These are phyloP conservation scores for Leptobrachium leishanense DNA, from an alignment of 2,113 vertebrate genomes.

Conservation along the genomic window DNA sequence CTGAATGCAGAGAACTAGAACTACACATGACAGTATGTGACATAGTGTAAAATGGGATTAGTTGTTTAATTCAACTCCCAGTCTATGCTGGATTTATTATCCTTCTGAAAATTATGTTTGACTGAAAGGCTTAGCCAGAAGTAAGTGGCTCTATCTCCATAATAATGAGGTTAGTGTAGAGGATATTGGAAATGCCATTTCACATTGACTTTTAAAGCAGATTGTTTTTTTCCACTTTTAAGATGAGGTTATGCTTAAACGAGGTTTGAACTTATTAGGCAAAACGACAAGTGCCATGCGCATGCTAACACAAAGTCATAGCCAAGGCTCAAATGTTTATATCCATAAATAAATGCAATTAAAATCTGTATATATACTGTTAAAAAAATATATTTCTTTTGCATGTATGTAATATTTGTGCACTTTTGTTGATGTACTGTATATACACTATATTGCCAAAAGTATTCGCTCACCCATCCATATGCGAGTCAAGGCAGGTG, in stretches of 20 bases:
- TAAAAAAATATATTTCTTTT: too few species aligned
- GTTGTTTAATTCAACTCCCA: constrained; percentile 35
- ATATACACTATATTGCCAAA: too few species aligned
- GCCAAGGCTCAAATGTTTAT: too few species aligned
- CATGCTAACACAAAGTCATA: too few species aligned
- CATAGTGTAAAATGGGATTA: constrained; percentile 41
- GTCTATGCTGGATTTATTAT: constrained; percentile 41
- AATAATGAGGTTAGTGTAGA: constrained; percentile 40
- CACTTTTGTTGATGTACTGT: too few species aligned
- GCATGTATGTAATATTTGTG: too few species aligned
- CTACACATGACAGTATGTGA: constrained; percentile 37
- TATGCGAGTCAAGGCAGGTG: too few species aligned
- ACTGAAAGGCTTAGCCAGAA: constrained; percentile 46
- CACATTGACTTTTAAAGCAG: constrained; percentile 20
- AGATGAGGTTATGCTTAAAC: constrained; percentile 20
- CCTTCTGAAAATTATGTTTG: constrained; percentile 44
- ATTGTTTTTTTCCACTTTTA: constrained; percentile 14
- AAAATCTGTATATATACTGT: too few species aligned
- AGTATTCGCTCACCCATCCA: too few species aligned
- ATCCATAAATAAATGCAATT: too few species aligned
- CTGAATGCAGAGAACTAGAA: neutral
- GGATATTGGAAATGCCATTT: constrained; percentile 44
- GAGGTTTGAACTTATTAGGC: neutral
- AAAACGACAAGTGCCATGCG: too few species aligned
- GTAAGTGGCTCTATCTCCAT: constrained; percentile 37